Evolutionary conservation across 2,113 vertebrate genomes (phyloP).

Genomic region (Oceanites oceanicus): DNA sequence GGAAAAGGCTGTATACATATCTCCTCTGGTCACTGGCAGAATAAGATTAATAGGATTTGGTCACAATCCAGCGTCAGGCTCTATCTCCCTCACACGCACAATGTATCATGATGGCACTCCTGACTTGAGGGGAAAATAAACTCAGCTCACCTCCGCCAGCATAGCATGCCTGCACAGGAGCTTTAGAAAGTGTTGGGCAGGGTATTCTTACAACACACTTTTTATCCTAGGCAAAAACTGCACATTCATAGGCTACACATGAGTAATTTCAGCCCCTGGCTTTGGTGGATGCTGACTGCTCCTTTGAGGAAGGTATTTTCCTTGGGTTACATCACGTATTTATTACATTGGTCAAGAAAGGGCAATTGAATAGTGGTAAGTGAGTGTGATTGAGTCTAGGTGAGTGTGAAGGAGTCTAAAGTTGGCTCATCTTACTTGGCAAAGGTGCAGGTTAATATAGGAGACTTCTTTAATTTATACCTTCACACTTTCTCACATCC

Average conservation of each 20-base stretch:
- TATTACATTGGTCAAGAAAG: neutral
- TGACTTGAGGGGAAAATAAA: neutral
- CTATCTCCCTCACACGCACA: neutral
- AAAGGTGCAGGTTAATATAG: neutral
- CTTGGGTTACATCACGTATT: neutral
- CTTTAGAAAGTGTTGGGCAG: neutral
- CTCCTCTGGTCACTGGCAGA: neutral
- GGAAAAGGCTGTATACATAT: neutral
- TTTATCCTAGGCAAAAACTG: neutral
- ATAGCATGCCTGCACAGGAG: neutral
- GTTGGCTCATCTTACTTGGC: neutral
- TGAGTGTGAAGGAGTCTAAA: constrained; percentile 9
- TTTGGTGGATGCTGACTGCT: neutral
- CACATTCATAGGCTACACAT: neutral
- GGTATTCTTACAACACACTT: neutral
- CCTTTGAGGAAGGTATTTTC: neutral
- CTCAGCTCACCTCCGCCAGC: neutral
- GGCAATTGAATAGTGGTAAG: neutral
- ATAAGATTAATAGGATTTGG: neutral
- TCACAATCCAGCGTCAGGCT: neutral
- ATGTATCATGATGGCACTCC: neutral
- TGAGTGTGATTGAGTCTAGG: neutral
- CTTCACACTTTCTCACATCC: constrained; percentile 8
- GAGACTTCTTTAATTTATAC: constrained; percentile 38
- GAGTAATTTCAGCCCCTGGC: neutral